phyloP scores from a whole-genome alignment of 2,888 invertebrate genomes.

The Cristatella mucedo region DNA sequence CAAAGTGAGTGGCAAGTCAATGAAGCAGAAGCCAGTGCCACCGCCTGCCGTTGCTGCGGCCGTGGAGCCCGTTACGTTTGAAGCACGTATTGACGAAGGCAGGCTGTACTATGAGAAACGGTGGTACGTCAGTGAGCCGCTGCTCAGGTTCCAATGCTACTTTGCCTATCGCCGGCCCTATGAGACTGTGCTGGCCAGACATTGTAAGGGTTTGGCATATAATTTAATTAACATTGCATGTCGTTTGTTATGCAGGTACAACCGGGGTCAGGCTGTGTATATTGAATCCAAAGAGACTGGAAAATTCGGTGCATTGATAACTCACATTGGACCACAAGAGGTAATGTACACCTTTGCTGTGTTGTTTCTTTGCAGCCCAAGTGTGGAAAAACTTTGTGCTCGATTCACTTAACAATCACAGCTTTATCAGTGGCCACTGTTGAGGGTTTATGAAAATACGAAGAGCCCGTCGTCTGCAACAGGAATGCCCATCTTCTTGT shows the following conservation, averaged over 20 bases:
- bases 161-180: too few species aligned
- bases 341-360: constrained; percentile 40
- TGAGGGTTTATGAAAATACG: too few species aligned
- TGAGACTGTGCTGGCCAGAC: too few species aligned
- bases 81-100: constrained; percentile 82
- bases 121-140: constrained; percentile 56
- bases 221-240: constrained; percentile 6
- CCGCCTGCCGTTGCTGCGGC: background rate
- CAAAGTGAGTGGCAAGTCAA: constrained; percentile 36
- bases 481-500: background rate
- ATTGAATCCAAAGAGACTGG: constrained; percentile 71
- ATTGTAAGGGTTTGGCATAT: constrained; percentile 4
- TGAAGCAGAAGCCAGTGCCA: constrained; percentile 20
- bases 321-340: constrained; percentile 74
- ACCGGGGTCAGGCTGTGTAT: constrained; percentile 78
- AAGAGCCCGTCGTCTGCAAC: background rate
- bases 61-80: constrained; percentile 30
- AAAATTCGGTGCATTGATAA: constrained; percentile 72
- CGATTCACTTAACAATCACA: too few species aligned
- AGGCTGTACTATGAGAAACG: constrained; percentile 77
- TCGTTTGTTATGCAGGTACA: constrained; percentile 48
- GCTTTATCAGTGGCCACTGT: too few species aligned
- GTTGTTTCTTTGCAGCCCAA: background rate
- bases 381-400: background rate
- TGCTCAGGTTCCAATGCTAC: too few species aligned